Conservation (phyloP, 2,797 vertebrate genomes). For the Danio kyathit region DNA sequence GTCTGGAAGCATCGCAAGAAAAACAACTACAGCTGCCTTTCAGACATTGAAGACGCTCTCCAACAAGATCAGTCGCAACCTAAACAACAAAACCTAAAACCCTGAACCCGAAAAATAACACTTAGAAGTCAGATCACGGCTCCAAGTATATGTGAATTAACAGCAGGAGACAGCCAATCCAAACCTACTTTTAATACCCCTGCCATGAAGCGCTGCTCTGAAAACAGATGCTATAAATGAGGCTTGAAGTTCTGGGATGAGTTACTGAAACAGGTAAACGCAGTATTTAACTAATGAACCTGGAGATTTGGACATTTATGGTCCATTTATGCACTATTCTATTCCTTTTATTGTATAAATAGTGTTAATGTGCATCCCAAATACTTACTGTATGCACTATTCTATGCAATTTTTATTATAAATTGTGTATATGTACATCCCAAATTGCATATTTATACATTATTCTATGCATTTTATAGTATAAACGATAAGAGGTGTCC, state of each 20-base stretch:
- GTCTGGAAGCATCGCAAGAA: conserved; percentile 4
- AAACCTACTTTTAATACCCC: conserved; percentile 36
- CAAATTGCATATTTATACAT: no score
- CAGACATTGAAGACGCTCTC: conserved; percentile 6
- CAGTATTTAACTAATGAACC: conserved; percentile 25
- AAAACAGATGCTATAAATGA: conserved; percentile 34
- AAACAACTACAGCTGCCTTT: conserved; percentile 15
- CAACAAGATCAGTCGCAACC: background rate
- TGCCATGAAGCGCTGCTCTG: conserved; percentile 13
- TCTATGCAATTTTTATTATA: no score
- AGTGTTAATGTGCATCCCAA: no score
- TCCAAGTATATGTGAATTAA: conserved; percentile 43
- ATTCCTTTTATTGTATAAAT: no score
- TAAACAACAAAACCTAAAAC: background rate
- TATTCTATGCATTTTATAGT: no score
- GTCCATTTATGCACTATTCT: background rate
- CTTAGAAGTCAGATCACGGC: background rate
- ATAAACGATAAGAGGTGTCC: no score
- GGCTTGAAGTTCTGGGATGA: conserved; percentile 8
- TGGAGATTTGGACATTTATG: background rate
- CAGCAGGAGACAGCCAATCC: conserved; percentile 42
- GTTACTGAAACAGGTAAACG: background rate
- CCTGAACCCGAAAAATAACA: background rate
- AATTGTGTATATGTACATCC: no score
- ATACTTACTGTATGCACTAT: no score